phyloP scores from a whole-genome alignment of 2,113 vertebrate genomes.

The Phasianus colchicus region DNA sequence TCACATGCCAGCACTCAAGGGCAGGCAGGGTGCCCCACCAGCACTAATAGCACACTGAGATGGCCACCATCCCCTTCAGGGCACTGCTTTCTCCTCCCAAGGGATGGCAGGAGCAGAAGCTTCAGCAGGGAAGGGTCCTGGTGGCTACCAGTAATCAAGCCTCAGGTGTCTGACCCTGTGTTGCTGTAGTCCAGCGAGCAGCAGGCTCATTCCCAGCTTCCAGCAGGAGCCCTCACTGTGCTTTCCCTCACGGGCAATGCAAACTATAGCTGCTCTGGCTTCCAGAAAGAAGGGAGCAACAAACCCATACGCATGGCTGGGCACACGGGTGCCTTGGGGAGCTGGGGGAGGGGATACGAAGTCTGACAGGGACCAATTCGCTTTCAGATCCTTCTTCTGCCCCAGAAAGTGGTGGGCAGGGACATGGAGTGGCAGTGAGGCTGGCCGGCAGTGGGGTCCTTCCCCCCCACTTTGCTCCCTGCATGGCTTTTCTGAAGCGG shows the following conservation, averaged over 20 bases:
- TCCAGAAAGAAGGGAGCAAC: neutral
- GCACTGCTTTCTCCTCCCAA: neutral
- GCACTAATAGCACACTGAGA: neutral
- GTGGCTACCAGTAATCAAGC: neutral
- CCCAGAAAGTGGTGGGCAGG: neutral
- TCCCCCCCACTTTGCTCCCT: neutral
- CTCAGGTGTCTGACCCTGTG: neutral
- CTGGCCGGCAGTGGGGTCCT: neutral
- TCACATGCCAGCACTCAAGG: neutral
- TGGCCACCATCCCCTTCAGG: neutral
- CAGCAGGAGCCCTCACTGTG: accelerated
- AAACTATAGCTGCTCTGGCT: neutral
- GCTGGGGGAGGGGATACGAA: constrained; percentile 12
- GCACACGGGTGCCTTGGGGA: neutral
- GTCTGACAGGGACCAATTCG: neutral
- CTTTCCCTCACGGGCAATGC: neutral
- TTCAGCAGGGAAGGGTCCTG: neutral
- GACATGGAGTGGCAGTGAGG: neutral
- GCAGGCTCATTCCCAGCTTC: neutral
- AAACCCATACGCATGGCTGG: neutral
- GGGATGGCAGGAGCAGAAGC: neutral
- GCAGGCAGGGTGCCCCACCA: neutral
- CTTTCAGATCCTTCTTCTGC: neutral
- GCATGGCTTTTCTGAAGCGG: neutral
- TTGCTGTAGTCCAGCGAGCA: neutral